A percentile compares a stretch with the other conserved stretches of the same genome.
Conservation (phyloP, 2,797 vertebrate species). For the Hybognathus amarus region DNA sequence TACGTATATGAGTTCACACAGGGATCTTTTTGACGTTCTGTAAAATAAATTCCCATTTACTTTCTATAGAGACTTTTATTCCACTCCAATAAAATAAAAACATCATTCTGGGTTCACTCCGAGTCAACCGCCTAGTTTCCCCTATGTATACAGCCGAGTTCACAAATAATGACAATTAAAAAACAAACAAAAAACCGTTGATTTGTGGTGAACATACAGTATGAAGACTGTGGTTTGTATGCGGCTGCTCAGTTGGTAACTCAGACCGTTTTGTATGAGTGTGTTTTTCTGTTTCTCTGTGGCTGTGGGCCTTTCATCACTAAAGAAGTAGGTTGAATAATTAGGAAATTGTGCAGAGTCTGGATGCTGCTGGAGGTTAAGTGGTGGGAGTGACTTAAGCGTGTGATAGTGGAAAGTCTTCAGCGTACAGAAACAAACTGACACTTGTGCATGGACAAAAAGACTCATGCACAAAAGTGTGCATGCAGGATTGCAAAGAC, state of each 20-base stretch:
- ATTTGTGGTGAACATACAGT: slow-evolving; percentile 43
- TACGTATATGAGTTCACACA: no score
- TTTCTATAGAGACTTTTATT: neutral
- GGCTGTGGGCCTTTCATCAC: slow-evolving; percentile 35
- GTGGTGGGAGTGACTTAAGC: slow-evolving; percentile 16
- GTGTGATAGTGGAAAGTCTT: slow-evolving; percentile 38
- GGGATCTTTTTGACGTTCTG: neutral
- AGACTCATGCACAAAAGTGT: neutral
- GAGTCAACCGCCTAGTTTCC: neutral
- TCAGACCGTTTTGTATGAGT: neutral
- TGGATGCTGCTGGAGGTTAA: slow-evolving; percentile 25
- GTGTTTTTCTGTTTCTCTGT: neutral
- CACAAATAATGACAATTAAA: neutral
- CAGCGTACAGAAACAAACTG: slow-evolving; percentile 21
- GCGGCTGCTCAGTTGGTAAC: slow-evolving; percentile 16
- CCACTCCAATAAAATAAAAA: neutral
- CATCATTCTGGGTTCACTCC: neutral
- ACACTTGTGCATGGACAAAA: slow-evolving; percentile 33
- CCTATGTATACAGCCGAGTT: neutral
- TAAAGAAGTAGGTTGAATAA: slow-evolving; percentile 43
- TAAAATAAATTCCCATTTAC: neutral
- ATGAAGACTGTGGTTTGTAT: slow-evolving; percentile 46
- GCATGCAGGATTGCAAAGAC: neutral
- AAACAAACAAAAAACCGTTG: slow-evolving; percentile 10
- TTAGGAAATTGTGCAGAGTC: slow-evolving; percentile 52